These are phyloP conservation scores for Pipra filicauda DNA, from an alignment of 2,113 vertebrate species.

Conservation along the genomic window DNA sequence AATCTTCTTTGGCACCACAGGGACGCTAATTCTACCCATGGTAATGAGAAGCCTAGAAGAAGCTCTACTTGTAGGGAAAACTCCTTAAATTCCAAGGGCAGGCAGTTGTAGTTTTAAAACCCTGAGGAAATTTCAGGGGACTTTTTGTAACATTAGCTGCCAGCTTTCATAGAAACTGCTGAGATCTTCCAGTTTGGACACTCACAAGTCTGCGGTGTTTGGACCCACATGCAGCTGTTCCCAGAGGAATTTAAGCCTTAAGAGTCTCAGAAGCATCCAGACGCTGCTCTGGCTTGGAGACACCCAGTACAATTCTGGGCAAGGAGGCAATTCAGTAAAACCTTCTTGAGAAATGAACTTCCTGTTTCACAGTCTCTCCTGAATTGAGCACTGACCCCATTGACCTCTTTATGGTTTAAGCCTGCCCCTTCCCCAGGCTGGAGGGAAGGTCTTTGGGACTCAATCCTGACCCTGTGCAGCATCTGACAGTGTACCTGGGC, in stretches of 20 bases:
- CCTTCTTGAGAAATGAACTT: background rate
- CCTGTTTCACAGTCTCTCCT: background rate
- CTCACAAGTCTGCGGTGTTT: background rate
- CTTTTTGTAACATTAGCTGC: background rate
- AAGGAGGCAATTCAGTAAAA: conserved; percentile 1
- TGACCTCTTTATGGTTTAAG: background rate
- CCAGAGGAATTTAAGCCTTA: background rate
- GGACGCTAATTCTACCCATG: background rate
- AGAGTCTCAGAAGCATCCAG: background rate
- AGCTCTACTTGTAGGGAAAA: background rate
- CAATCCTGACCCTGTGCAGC: background rate
- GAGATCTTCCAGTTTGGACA: background rate
- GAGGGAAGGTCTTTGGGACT: background rate
- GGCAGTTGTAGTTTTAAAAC: background rate
- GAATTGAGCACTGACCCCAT: background rate
- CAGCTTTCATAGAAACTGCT: background rate
- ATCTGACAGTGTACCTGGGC: background rate
- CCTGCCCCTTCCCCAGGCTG: background rate
- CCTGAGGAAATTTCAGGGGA: background rate
- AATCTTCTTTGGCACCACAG: background rate
- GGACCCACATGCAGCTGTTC: background rate
- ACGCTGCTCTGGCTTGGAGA: background rate
- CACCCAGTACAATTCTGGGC: background rate
- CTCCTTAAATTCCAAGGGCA: background rate
- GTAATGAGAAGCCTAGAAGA: background rate